Base-by-base conservation (phyloP, 2,113 vertebrate genomes). In the Plecotus auritus region DNA sequence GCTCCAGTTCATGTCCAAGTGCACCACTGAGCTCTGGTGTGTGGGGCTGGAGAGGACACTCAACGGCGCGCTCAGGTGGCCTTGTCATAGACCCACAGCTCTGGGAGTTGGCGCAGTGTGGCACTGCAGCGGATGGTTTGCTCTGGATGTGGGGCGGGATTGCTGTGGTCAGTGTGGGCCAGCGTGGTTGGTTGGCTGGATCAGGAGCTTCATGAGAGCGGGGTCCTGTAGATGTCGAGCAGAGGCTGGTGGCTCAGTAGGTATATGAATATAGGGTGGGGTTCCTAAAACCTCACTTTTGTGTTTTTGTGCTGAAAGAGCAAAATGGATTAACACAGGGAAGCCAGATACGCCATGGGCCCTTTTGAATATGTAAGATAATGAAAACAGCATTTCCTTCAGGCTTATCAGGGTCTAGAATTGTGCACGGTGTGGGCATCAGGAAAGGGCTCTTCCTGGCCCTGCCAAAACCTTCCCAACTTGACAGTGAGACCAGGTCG, bases 211-310 rank as follows among this genome's bases (percentile, higher is more conserved):
- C 66, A 3, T 45, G 94, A 96, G 83, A 93, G 54, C 23, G 73
- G 93, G 81, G 59, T 69, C 85, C 80, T 83, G 30, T 42, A 85
- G 54, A 14, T 87, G 81, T 80, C 86, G 42, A 70, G 90, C 69
- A 74, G 90, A 97, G 92, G 88, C 85, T 95, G 93, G 89, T 91
- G 80, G 95, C 78, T 66, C 47, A 61, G 69, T 56, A 90, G 85
- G 23, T 35, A 47, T 23, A 78, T 64, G 88, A 88, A 35, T 95
- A 7, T 56, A 74, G 87, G 77, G 32, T 81, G n/a, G 82, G 42
- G 78, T 94, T 76, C 74, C 45, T 70, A 37, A 96, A 80, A 88
- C 88, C 88, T 96, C 77, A 35, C 47, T 90, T 93, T 22, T 77
- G 74, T 93, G 77, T 73, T 87, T 76, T 80, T 95, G 81, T 93